phyloP scores from a whole-genome alignment of 2,888 invertebrate species.

The Rapana venosa region DNA sequence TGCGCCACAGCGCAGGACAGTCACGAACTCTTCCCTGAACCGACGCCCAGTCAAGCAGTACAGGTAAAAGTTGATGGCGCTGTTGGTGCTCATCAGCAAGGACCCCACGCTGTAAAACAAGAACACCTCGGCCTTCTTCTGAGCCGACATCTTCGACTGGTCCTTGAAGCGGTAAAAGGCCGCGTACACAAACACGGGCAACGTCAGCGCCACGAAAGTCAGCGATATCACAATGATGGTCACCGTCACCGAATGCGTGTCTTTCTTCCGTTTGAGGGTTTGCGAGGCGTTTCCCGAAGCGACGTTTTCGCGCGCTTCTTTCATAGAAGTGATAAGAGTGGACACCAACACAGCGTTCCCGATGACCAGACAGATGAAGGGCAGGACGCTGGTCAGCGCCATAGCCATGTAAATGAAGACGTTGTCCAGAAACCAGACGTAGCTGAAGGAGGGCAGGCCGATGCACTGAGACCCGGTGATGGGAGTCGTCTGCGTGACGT shows the following conservation, averaged over 20 bases:
- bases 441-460: not conserved
- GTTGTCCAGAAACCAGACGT: not conserved
- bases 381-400: not conserved
- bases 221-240: not conserved
- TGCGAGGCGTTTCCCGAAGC: not conserved
- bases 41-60: not conserved
- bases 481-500: not conserved
- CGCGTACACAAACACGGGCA: not conserved
- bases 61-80: not conserved
- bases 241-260: not conserved
- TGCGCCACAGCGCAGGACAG: not conserved
- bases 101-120: not conserved
- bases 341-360: not conserved
- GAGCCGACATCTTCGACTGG: not conserved
- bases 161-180: not conserved
- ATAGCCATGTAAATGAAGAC: not conserved
- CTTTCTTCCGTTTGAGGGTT: not conserved
- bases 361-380: not conserved
- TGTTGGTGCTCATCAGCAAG: not conserved
- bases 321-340: not conserved
- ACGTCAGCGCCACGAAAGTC: not conserved
- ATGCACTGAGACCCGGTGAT: not conserved
- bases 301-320: not conserved
- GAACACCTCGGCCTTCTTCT: not conserved
- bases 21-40: not conserved